Evolutionary conservation across 2,113 vertebrate species (phyloP), one percentile per base, ranked within the genome.

Genomic region (Galemys pyrenaicus): DNA sequence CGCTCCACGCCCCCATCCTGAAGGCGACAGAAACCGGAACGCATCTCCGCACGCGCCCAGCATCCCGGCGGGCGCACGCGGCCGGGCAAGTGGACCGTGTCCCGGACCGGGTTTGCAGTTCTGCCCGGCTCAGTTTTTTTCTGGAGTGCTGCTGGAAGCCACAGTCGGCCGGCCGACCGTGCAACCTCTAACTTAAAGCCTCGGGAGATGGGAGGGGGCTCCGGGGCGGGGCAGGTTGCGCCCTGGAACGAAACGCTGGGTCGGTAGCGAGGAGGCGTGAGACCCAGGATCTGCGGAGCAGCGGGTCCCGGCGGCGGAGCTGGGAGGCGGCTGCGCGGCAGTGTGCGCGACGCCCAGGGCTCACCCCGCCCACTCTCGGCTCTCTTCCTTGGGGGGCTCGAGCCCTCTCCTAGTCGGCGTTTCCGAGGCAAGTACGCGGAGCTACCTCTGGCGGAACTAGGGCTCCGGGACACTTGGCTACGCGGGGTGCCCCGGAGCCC

Each of bases 141-240:
- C 70, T 58, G 75, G 70, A 92, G 84, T 58, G 71, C 83, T 39
- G 65, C 65, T 65, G 91, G 77, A 51, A 92, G 88, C 79, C 51
- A 35, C 77, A 74, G 20, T 60, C 15, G 5, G 26, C 85, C 71
- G 41, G 35, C 35, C 32, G 6, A 80, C 80, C 71, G 41, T 41
- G 24, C 86, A n/a, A 60, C 67, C 74, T 81, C 71, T 46, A 26
- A 37, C 80, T 67, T 3, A 79, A 73, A 87, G 79, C 64, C 62
- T 30, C 2, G 2, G n/a, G 56, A 87, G 90, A 35, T 12, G n/a
- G 20, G 32, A 26, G 64, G 28, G 28, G 70, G 68, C 75, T 26
- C 13, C 3, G 51, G 5, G 58, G 80, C 26, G 58, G 71, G 83
- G 82, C 26, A 46, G 26, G 35, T 10, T 10, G 67, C 24, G 24